These are phyloP conservation scores for Temnopleurus reevesii DNA, from an alignment of 53 echinoderm and acorn worm species.

Conservation along the genomic window DNA sequence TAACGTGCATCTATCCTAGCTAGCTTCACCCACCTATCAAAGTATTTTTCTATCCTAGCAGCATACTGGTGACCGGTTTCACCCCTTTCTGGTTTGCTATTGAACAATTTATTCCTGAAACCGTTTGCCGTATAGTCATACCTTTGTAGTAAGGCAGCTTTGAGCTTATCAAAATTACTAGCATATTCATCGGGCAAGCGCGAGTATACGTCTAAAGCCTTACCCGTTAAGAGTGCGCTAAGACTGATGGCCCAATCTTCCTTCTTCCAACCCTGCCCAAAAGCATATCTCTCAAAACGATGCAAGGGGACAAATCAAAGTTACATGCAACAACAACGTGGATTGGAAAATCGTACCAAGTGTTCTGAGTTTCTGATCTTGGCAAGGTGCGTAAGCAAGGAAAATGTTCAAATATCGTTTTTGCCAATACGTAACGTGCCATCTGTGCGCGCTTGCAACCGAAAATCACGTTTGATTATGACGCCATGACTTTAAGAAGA, in stretches of 20 bases:
- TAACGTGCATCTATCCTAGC: slow-evolving; percentile 21
- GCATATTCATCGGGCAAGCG: not conserved
- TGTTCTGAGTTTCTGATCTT: too few species aligned
- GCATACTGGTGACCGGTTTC: slow-evolving; percentile 25
- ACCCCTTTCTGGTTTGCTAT: slow-evolving; percentile 1
- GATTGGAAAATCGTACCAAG: too few species aligned
- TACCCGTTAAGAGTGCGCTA: slow-evolving; percentile 50
- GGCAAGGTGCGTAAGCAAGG: too few species aligned
- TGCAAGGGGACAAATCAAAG: too few species aligned
- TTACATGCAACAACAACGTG: too few species aligned
- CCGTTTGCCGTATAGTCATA: slow-evolving; percentile 12
- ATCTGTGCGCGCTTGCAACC: too few species aligned
- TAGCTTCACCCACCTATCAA: not conserved
- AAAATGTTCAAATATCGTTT: too few species aligned
- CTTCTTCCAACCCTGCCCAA: slow-evolving; percentile 1
- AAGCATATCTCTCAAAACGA: slow-evolving; percentile 59
- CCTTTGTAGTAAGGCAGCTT: slow-evolving; percentile 7
- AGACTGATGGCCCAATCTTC: slow-evolving; percentile 43
- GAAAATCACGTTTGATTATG: not conserved
- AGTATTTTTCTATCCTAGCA: not conserved
- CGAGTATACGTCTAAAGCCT: slow-evolving; percentile 41
- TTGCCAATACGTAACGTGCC: too few species aligned
- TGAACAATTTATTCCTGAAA: slow-evolving; percentile 9
- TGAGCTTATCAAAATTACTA: slow-evolving; percentile 1
- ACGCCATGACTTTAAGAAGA: too few species aligned